These are phyloP conservation scores for Sterna hirundo DNA, from an alignment of 2,113 vertebrate genomes.

Conservation along the genomic window DNA sequence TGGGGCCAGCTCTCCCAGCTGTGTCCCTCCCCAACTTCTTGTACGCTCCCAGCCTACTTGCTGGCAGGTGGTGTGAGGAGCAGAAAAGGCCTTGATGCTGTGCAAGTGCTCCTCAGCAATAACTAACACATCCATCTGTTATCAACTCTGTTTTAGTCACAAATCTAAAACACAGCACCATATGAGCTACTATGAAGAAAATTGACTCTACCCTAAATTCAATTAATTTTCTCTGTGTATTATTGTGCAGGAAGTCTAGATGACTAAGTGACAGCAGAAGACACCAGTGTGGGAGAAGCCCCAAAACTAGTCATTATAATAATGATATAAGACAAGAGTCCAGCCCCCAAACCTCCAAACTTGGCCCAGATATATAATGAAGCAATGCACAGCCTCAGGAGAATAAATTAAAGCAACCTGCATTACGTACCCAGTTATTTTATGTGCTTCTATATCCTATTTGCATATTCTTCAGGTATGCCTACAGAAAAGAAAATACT, in stretches of 20 bases:
- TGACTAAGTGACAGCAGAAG: neutral
- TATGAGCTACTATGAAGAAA: neutral
- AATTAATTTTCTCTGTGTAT: neutral
- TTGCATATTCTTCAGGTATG: neutral
- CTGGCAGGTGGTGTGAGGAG: neutral
- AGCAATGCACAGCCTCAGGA: neutral
- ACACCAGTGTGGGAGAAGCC: neutral
- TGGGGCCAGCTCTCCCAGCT: neutral
- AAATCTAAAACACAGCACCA: neutral
- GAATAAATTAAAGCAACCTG: neutral
- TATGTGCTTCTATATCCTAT: neutral
- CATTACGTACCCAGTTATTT: neutral
- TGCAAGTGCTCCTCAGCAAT: neutral
- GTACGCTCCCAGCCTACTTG: neutral
- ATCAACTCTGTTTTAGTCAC: neutral
- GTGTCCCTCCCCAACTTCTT: no score
- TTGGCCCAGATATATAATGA: neutral
- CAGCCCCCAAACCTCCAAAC: neutral
- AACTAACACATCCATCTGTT: neutral
- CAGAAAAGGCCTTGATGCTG: neutral
- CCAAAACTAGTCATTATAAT: neutral
- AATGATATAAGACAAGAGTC: neutral
- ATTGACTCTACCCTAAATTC: neutral
- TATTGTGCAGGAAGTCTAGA: neutral
- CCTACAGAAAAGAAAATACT: neutral